These are phyloP conservation scores for Melanostoma scalare DNA, from an alignment of 2,888 invertebrate genomes.

Conservation along the genomic window DNA sequence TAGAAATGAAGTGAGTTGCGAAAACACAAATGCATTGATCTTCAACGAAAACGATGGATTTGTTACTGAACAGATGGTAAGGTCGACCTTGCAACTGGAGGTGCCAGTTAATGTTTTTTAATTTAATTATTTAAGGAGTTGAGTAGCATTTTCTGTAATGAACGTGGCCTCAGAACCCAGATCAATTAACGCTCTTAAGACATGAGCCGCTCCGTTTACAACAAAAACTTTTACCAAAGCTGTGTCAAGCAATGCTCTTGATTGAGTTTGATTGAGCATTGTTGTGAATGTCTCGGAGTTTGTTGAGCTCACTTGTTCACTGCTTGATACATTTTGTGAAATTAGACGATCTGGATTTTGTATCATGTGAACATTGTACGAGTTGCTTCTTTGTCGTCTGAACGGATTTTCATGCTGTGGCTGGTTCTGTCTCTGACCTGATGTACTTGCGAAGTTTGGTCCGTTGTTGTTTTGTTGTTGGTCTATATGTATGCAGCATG, in stretches of 20 bases:
- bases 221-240: conserved; percentile 4
- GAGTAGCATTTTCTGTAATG: conserved; percentile 1
- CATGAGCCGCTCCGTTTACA: background rate
- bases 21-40: conserved; percentile 13
- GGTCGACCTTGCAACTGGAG: conserved; percentile 14
- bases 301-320: too few species aligned
- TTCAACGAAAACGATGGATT: background rate
- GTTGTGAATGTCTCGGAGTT: background rate
- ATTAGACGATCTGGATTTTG: background rate
- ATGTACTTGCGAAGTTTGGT: background rate
- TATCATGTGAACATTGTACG: conserved; percentile 4
- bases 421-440: conserved; percentile 1
- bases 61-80: background rate
- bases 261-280: conserved; percentile 3
- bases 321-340: too few species aligned
- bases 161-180: conserved; percentile 13
- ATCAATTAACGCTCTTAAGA: conserved; percentile 19
- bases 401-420: conserved; percentile 2
- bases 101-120: conserved; percentile 22
- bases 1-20: background rate
- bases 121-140: too few species aligned
- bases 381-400: background rate
- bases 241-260: background rate
- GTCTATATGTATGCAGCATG: conserved; percentile 8
- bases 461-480: conserved; percentile 3